Percentiles rank a stretch among this genome's conserved stretches.
Conservation (phyloP, 2,797 vertebrate species). For the Silurus lanzhouensis region DNA sequence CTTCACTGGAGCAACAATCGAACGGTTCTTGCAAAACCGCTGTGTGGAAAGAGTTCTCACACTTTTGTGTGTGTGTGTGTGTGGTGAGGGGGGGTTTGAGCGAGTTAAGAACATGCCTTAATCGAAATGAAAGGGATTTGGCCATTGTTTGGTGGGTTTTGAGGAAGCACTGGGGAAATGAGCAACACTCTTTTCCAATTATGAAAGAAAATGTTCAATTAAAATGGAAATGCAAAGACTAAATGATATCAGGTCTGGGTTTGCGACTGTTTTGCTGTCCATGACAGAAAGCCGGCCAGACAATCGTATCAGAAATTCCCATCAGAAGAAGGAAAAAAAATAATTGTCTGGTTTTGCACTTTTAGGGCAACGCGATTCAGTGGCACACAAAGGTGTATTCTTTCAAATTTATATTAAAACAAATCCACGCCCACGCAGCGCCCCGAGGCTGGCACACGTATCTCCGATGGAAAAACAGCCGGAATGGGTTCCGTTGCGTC, state of each 20-base stretch:
- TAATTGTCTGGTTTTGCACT: conserved; percentile 9
- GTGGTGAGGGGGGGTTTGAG: neutral
- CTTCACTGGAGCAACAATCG: conserved; percentile 28
- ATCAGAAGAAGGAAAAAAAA: conserved; percentile 9
- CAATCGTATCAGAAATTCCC: conserved; percentile 38
- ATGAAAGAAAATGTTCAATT: conserved; percentile 57
- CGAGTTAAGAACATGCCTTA: conserved; percentile 34
- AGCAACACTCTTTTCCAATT: conserved; percentile 53
- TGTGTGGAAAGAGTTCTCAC: conserved; percentile 14
- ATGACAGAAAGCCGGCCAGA: conserved; percentile 19
- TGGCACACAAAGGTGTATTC: conserved; percentile 12
- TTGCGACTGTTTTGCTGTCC: conserved; percentile 35
- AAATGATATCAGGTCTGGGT: conserved; percentile 38
- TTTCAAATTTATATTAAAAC: neutral
- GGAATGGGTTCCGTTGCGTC: neutral
- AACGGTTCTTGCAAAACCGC: conserved; percentile 15
- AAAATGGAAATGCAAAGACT: conserved; percentile 57
- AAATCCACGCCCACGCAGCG: neutral
- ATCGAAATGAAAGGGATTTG: conserved; percentile 55
- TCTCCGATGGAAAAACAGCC: neutral
- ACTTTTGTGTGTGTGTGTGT: conserved; percentile 20
- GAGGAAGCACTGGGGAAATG: conserved; percentile 50
- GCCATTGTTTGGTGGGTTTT: conserved; percentile 52
- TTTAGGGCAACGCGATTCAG: neutral
- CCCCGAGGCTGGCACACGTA: neutral